A percentile compares a stretch with the other conserved stretches of the same genome.
Evolutionary conservation across 2,888 invertebrate species (phyloP).

Genomic region (Belgica antarctica): DNA sequence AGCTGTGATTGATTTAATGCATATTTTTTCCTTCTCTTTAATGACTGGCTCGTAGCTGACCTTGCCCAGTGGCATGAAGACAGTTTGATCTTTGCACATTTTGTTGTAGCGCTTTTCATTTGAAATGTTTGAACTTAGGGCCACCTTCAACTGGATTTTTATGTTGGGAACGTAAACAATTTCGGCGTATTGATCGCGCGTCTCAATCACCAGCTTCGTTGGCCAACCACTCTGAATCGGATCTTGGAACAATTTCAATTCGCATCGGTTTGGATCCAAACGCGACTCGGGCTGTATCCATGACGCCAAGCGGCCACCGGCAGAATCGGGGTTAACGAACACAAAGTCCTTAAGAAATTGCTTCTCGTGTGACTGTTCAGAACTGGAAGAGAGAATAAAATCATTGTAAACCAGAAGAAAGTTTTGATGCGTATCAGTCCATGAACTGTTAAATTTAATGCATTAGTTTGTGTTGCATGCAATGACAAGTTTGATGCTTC

Average conservation of each 20-base stretch:
- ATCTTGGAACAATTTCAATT: conserved; percentile 72
- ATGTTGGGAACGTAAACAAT: conserved; percentile 69
- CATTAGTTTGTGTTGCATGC: not conserved
- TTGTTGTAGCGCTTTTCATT: conserved; percentile 41
- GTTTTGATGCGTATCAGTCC: too few species aligned
- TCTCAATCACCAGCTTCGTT: conserved; percentile 74
- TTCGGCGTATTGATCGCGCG: conserved; percentile 90
- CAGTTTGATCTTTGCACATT: conserved; percentile 35
- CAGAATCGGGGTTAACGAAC: conserved; percentile 74
- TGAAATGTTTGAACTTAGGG: conserved; percentile 33
- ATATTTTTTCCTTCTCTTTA: conserved; percentile 86
- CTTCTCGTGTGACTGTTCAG: conserved; percentile 81
- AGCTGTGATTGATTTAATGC: conserved; percentile 91
- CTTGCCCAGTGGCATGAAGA: conserved; percentile 46
- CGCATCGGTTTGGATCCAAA: conserved; percentile 81
- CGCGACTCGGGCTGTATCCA: conserved; percentile 94
- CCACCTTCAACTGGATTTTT: conserved; percentile 41
- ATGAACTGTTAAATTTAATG: too few species aligned
- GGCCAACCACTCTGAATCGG: conserved; percentile 79
- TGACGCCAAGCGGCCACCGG: conserved; percentile 88
- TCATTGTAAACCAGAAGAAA: not conserved
- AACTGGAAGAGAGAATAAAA: conserved; percentile 56
- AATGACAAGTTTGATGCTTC: conserved; percentile 5
- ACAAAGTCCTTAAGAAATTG: conserved; percentile 92
- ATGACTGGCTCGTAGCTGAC: conserved; percentile 75